Conservation (phyloP, 2,113 vertebrate species). For the Vulpes lagopus region DNA sequence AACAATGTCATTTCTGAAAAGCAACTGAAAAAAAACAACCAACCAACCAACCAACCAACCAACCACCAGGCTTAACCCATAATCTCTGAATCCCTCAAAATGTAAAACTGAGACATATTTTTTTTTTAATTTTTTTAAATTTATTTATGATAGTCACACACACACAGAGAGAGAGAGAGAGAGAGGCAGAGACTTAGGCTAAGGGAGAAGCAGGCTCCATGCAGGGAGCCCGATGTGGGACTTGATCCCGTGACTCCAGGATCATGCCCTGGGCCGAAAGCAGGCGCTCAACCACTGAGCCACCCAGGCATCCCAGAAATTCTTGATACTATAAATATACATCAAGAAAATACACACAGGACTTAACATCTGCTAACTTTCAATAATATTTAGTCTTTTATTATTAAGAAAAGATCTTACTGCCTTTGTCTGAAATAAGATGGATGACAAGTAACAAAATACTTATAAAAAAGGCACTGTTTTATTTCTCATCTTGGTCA, state of each 20-base stretch:
- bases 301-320: background rate
- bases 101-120: background rate
- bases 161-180: too few species aligned
- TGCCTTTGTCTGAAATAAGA: slow-evolving; percentile 45
- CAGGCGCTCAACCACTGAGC: too few species aligned
- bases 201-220: too few species aligned
- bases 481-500: background rate
- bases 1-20: background rate
- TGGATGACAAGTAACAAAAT: slow-evolving; percentile 60
- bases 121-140: too few species aligned
- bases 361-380: slow-evolving; percentile 38
- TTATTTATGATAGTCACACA: too few species aligned
- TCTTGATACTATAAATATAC: slow-evolving; percentile 22
- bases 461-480: background rate
- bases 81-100: background rate
- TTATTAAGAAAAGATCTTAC: slow-evolving; percentile 22
- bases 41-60: background rate
- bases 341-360: background rate
- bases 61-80: background rate
- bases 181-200: too few species aligned
- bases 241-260: too few species aligned
- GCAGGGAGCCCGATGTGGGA: too few species aligned
- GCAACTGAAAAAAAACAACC: background rate
- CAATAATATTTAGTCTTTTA: background rate
- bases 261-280: too few species aligned